These are phyloP conservation scores for Bufo gargarizans DNA, from an alignment of 2,113 vertebrate species.

Conservation along the genomic window DNA sequence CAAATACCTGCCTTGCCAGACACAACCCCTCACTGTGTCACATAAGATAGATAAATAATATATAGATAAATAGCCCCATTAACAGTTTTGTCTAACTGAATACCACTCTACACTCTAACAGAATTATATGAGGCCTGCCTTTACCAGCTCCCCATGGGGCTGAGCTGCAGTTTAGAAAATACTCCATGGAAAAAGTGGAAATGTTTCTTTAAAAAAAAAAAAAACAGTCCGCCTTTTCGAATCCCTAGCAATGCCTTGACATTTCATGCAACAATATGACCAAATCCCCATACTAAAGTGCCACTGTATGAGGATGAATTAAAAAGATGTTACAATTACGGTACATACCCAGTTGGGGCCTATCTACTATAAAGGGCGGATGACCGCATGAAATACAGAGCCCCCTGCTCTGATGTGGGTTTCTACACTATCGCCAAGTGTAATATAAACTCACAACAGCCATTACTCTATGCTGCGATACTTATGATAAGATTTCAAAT, in stretches of 20 bases:
- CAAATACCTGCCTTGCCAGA: no score
- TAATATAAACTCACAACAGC: neutral
- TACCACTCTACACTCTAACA: no score
- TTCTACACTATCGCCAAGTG: neutral
- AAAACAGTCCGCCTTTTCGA: neutral
- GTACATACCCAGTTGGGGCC: neutral
- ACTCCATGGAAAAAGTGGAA: neutral
- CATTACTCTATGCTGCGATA: constrained; percentile 2
- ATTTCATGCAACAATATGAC: neutral
- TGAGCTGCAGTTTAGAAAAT: no score
- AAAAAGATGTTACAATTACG: constrained; percentile 2
- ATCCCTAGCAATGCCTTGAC: neutral
- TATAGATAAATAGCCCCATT: no score
- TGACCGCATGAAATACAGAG: neutral
- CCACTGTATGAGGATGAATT: neutral
- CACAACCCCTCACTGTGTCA: no score
- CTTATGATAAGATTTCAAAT: constrained; percentile 23
- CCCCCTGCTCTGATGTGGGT: neutral
- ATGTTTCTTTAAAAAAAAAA: neutral
- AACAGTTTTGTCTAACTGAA: no score
- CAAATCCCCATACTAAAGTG: neutral
- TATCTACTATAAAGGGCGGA: neutral
- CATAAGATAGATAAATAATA: no score
- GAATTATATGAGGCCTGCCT: no score
- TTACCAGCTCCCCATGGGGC: no score